Evolutionary conservation across 2,888 invertebrate species (phyloP).

Genomic region (Arenicola marina): DNA sequence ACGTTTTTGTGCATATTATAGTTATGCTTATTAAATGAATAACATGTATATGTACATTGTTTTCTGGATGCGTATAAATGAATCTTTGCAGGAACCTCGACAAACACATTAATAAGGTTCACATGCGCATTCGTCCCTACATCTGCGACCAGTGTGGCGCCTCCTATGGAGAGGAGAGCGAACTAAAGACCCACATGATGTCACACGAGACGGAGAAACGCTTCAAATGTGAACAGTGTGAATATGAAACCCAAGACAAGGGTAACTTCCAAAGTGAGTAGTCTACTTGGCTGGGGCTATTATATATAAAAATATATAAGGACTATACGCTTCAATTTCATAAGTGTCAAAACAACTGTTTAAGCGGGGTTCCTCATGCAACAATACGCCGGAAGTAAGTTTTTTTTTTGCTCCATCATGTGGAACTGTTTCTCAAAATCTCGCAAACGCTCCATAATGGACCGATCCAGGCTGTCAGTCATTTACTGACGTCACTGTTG

Average conservation of each 20-base stretch:
- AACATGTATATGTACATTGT: too few relatives aligned
- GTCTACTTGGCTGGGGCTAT: too few relatives aligned
- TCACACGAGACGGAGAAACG: constrained; percentile 37
- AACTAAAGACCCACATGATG: constrained; percentile 42
- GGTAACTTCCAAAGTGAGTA: constrained; percentile 40
- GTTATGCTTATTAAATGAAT: too few relatives aligned
- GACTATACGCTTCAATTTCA: neutral
- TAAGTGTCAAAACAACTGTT: too few relatives aligned
- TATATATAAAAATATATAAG: neutral
- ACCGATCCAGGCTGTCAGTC: too few relatives aligned
- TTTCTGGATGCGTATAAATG: neutral
- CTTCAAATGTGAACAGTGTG: constrained; percentile 43
- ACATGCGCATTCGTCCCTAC: constrained; percentile 44
- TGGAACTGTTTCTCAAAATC: too few relatives aligned
- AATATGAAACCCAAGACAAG: constrained; percentile 42
- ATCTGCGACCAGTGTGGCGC: constrained; percentile 48
- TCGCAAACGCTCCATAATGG: too few relatives aligned
- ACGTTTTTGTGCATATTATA: too few relatives aligned
- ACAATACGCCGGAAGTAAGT: too few relatives aligned
- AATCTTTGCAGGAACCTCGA: constrained; percentile 34
- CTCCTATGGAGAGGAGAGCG: constrained; percentile 41
- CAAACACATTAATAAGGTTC: constrained; percentile 44
- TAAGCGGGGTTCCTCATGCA: too few relatives aligned
- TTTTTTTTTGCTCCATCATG: too few relatives aligned
- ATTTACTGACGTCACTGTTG: too few relatives aligned